Percentiles rank a stretch among this genome's conserved stretches.
Evolutionary conservation across 2,113 vertebrate genomes (phyloP).

Genomic region (Enhydra lutris): DNA sequence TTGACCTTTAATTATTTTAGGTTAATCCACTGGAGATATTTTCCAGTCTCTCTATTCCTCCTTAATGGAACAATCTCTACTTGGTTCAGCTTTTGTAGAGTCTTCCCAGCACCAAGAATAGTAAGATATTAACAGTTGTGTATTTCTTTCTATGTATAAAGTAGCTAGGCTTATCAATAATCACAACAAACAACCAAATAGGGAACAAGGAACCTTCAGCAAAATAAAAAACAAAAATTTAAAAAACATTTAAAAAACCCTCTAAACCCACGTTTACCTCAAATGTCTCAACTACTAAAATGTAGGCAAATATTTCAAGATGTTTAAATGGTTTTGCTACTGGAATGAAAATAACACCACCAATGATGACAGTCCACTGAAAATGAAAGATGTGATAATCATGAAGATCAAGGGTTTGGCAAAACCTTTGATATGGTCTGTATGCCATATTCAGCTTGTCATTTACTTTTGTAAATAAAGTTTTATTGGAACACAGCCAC

Average conservation of each 20-base stretch:
- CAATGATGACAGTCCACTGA: not conserved
- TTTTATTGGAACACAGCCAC: not conserved
- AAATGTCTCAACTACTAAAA: not conserved
- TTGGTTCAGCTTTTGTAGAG: not conserved
- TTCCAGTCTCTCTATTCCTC: conserved; percentile 10
- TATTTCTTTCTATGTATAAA: not conserved
- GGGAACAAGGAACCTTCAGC: not conserved
- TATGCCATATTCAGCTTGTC: not conserved
- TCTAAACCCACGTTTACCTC: not conserved
- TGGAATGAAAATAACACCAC: not conserved
- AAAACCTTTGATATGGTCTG: not conserved
- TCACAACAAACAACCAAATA: not conserved
- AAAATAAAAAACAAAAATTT: not conserved
- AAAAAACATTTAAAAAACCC: not conserved
- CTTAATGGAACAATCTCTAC: not conserved
- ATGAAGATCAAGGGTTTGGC: not conserved
- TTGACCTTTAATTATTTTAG: conserved; percentile 36
- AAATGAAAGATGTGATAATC: not conserved
- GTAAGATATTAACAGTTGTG: not conserved
- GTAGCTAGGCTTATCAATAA: not conserved
- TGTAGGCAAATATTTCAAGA: not conserved
- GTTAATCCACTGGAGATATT: conserved; percentile 16
- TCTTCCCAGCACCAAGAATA: not conserved
- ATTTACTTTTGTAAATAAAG: conserved; percentile 18
- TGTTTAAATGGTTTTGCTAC: not conserved